Base-by-base conservation (phyloP, 1,140 invertebrate genomes). In the Diplogasteroides magnus region DNA sequence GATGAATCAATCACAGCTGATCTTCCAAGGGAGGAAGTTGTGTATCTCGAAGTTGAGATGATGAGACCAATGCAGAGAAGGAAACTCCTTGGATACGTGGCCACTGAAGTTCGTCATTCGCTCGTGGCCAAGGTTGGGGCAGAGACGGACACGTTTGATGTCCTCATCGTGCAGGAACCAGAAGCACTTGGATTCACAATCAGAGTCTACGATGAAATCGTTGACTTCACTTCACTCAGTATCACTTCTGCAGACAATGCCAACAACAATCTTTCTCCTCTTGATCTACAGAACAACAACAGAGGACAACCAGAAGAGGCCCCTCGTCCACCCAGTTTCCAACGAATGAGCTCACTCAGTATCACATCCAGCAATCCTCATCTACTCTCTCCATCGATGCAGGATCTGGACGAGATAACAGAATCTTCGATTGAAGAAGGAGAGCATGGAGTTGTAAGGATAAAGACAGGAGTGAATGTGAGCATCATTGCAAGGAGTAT, bases 401-500 rank as follows among this genome's bases (percentile, higher is more conserved):
- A 11, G 37, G 37, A 48, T 48, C 37, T 48, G 37, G 37, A 48
- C 19, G 37, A 48, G 37, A 48, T 48, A 6, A 67, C 57, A 56
- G 57, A 67, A 55, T 32, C 64, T 25, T 67, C 65, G n/a, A 61
- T 48, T 32, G 65, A 71, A 25, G 64, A 69, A 28, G 32, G 56
- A 23, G 62, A 72, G 14, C n/a, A n/a, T n/a, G 69, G 27, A n/a
- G 56, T 37, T 37, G 56, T 31, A 0, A 59, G 60, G 2, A 64
- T 28, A 25, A 60, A 37, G 37, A 69, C 67, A 58, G 71, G 71
- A 28, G 71, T 74, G 2, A 77, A 71, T 6, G 71, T 80, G n/a
- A 83, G 78, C 3, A 79, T 80, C 26, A 78, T 78, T 63, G 78
- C 78, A 6, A 74, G 73, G 60, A 77, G 76, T 71, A 59, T 77